Conservation (phyloP, 2,888 invertebrate species). For the Amblyjoppa proteus region DNA sequence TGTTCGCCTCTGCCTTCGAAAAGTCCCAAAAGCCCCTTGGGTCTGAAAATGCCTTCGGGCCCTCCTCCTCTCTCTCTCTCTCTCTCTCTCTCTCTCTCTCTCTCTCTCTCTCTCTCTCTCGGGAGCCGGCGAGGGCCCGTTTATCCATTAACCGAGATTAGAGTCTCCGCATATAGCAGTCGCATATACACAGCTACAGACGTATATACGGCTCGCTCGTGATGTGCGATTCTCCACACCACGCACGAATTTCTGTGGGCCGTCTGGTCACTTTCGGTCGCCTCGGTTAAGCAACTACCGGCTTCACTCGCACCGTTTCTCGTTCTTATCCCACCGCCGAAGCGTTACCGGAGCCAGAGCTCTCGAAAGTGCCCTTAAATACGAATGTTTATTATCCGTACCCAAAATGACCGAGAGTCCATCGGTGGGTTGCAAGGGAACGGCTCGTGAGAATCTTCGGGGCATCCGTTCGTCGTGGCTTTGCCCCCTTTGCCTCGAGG, state of each 20-base stretch:
- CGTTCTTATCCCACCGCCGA: slow-evolving; percentile 32
- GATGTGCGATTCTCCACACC: slow-evolving; percentile 45
- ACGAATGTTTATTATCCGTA: slow-evolving; percentile 71
- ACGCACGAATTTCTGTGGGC: slow-evolving; percentile 24
- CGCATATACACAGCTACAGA: not conserved
- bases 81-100: slow-evolving; percentile 15
- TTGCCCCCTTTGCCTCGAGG: slow-evolving; percentile 7
- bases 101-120: slow-evolving; percentile 10
- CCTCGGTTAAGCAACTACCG: slow-evolving; percentile 31
- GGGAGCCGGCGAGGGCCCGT: slow-evolving; percentile 72
- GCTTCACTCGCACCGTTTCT: slow-evolving; percentile 25
- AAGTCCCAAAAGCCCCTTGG: slow-evolving; percentile 64
- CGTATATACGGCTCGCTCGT: not conserved
- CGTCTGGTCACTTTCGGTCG: slow-evolving; percentile 49
- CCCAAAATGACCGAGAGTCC: slow-evolving; percentile 48
- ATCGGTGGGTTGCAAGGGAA: slow-evolving; percentile 24
- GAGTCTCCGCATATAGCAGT: slow-evolving; percentile 62
- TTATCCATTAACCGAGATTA: slow-evolving; percentile 81
- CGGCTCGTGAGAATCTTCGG: slow-evolving; percentile 67
- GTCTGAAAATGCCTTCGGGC: slow-evolving; percentile 44
- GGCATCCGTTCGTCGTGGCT: slow-evolving; percentile 37
- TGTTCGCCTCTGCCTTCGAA: slow-evolving; percentile 73
- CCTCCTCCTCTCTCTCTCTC: not conserved
- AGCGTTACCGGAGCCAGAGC: slow-evolving; percentile 54
- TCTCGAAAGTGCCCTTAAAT: slow-evolving; percentile 66